Base-by-base conservation (phyloP, 2,113 vertebrate genomes). In the Xenus cinereus region DNA sequence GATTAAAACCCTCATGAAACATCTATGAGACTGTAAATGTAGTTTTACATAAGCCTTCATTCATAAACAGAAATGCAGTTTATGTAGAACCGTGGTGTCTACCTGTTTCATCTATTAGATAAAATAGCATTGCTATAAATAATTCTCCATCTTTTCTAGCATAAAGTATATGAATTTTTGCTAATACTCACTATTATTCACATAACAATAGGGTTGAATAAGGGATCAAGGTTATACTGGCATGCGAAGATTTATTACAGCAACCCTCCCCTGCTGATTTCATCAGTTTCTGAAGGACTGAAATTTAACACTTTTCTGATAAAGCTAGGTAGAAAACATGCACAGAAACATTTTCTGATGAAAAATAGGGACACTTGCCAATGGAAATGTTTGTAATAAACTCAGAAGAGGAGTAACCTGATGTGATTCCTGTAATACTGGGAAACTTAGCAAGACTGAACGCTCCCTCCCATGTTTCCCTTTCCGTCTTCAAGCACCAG, bases 211-310 rank as follows among this genome's bases (percentile, higher is more conserved):
- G 64, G 22, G 35, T 41, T 93, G 72, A 86, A 77, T 45, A 80
- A 72, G 28, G 43, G 37, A 95, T 74, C 64, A 77, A 93, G 60
- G 59, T 88, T 92, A 67, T 45, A 63, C 21, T 43, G 64, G 39
- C 69, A 89, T 89, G 62, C n/a, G 74, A 83, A 88, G n/a, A 68
- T 92, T 78, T 93, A 90, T 86, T 93, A 80, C 26, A 67, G 39
- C 28, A 94, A 80, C 26, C 5, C 32, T 83, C 90, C 72, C 13
- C n/a, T 74, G 63, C 24, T 91, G 74, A 93, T 91, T 94, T 90
- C 35, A 93, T 92, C 60, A 80, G 26, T 71, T 88, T 90, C 77
- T 59, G 37, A 95, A 51, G 27, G 68, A 71, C 17, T 74, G 37
- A 80, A 90, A 89, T 74, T 45, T 87, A 53, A 16, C 39, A 78